A percentile compares a stretch with the other conserved stretches of the same genome.
Evolutionary conservation across 23 tunicate species (phyloP).

Genomic region (Phallusia fumigata): DNA sequence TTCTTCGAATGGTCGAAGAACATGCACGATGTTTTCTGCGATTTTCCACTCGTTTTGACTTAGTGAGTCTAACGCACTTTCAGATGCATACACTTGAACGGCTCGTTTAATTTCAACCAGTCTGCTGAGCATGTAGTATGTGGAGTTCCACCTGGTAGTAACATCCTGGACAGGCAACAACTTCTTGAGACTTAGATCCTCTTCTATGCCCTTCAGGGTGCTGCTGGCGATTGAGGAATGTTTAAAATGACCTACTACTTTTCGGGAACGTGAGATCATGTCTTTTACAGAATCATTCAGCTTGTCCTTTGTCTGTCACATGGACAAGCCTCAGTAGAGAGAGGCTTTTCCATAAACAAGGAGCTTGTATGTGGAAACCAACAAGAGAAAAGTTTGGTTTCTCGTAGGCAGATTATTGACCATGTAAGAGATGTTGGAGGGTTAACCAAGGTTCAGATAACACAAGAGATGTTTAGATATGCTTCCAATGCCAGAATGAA

Average conservation of each 20-base stretch:
- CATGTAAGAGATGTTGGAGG: too few species aligned
- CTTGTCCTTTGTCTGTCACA: too few species aligned
- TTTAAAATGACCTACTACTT: constrained; percentile 38
- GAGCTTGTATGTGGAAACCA: too few species aligned
- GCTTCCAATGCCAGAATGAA: too few species aligned
- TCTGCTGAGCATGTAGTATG: constrained; percentile 48
- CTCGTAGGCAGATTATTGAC: too few species aligned
- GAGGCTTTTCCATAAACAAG: too few species aligned
- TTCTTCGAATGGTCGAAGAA: neutral
- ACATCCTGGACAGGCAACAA: constrained; percentile 47
- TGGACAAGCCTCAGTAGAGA: too few species aligned
- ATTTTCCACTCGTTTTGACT: too few species aligned
- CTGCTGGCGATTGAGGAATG: constrained; percentile 12
- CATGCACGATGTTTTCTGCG: neutral
- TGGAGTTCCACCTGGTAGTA: constrained; percentile 64
- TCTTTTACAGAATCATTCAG: constrained; percentile 16
- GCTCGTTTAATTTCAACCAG: neutral
- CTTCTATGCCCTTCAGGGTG: constrained; percentile 18
- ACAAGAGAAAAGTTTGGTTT: too few species aligned
- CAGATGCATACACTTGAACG: neutral
- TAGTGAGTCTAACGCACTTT: too few species aligned
- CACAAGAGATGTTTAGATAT: too few species aligned
- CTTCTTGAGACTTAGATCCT: constrained; percentile 6
- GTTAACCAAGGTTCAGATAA: too few species aligned
- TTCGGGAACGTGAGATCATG: constrained; percentile 18